phyloP scores from a whole-genome alignment of 2,113 vertebrate species.

The Ivindomyrus marchei region DNA sequence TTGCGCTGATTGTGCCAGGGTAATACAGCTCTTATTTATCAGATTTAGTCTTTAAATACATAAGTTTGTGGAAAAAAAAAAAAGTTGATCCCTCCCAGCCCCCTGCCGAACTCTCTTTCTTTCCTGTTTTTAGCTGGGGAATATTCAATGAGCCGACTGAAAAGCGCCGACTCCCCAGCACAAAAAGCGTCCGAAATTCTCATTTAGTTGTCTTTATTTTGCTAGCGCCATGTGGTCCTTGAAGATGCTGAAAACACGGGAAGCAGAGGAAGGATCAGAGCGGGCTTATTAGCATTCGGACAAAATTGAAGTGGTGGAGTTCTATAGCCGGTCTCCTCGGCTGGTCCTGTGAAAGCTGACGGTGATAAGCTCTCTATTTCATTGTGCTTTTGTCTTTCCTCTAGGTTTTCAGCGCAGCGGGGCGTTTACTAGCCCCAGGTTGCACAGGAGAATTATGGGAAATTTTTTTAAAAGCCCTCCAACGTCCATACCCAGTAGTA shows the following conservation, averaged over 20 bases:
- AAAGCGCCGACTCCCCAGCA: constrained; percentile 82
- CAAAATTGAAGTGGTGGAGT: constrained; percentile 87
- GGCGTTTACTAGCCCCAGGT: constrained; percentile 72
- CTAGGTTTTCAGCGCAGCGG: constrained; percentile 72
- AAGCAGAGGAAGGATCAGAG: constrained; percentile 98
- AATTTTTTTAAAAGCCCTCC: constrained; percentile 36
- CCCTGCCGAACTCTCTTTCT: constrained; percentile 71
- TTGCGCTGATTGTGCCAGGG: constrained; percentile 27
- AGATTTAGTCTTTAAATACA: constrained; percentile 40
- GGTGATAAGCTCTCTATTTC: constrained; percentile 76
- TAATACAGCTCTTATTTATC: constrained; percentile 40
- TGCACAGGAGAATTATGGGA: constrained; percentile 87
- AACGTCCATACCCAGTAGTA: constrained; percentile 20
- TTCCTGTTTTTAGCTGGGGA: constrained; percentile 47
- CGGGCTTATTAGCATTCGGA: constrained; percentile 96
- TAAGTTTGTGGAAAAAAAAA: constrained; percentile 27
- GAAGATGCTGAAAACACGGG: constrained; percentile 99
- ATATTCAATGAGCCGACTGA: constrained; percentile 87
- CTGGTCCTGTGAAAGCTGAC: constrained; percentile 71
- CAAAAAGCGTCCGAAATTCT: constrained; percentile 97
- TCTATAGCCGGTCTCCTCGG: constrained; percentile 82
- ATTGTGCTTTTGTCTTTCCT: constrained; percentile 90
- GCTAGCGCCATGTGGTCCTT: constrained; percentile 98
- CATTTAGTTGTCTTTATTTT: constrained; percentile 99
- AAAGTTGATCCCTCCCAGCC: constrained; percentile 55